phyloP scores from a whole-genome alignment of 2,113 vertebrate genomes.

The Balaeniceps rex region DNA sequence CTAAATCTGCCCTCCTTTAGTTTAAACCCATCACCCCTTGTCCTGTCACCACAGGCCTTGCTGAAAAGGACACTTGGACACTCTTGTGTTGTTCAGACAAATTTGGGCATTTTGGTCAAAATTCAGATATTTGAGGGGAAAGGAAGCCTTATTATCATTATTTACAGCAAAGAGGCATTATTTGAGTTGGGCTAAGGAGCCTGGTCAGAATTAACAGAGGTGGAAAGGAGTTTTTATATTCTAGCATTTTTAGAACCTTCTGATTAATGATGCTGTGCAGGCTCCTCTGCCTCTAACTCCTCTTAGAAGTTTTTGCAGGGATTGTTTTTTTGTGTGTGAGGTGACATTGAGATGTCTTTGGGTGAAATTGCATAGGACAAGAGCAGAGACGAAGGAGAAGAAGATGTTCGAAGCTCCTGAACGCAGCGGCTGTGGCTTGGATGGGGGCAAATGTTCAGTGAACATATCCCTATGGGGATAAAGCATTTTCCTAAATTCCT shows the following conservation, averaged over 20 bases:
- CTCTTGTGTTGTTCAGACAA: neutral
- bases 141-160: neutral
- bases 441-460: neutral
- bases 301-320: neutral
- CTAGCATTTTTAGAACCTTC: neutral
- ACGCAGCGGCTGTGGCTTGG: neutral
- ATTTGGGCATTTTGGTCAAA: neutral
- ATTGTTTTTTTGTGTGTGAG: neutral
- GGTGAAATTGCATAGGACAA: neutral
- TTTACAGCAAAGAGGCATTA: neutral
- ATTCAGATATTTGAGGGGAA: neutral
- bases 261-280: accelerated
- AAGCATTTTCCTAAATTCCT: neutral
- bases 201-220: neutral
- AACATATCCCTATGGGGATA: neutral
- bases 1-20: too few species aligned
- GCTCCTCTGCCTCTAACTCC: neutral
- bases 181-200: neutral
- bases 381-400: neutral
- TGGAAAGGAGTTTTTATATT: neutral
- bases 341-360: neutral
- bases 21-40: too few species aligned
- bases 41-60: too few species aligned
- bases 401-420: neutral
- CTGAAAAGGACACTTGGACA: too few species aligned